Percentiles rank a stretch among this genome's conserved stretches.
Evolutionary conservation across 2,888 invertebrate species (phyloP).

Genomic region (Cantharis lateralis): DNA sequence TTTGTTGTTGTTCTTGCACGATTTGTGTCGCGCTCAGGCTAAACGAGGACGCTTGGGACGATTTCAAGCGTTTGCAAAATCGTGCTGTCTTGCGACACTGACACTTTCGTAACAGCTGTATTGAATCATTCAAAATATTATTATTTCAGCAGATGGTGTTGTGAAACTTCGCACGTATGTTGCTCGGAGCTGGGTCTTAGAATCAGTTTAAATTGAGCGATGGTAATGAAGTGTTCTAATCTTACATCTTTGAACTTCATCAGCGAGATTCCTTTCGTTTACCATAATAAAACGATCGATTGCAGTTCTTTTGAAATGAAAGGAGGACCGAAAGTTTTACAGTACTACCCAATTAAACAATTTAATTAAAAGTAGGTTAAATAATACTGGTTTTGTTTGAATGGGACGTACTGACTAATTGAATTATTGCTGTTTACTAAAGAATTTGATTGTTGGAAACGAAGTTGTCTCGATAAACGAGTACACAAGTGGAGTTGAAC

Average conservation of each 20-base stretch:
- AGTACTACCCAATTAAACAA: background rate
- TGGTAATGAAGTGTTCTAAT: background rate
- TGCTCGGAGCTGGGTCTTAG: background rate
- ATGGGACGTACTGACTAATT: background rate
- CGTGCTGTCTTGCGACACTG: no score
- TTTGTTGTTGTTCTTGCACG: no score
- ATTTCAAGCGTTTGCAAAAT: no score
- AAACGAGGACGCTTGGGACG: no score
- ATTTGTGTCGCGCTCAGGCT: no score
- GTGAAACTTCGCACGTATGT: no score
- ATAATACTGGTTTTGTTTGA: background rate
- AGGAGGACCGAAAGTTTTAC: background rate
- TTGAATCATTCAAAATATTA: no score
- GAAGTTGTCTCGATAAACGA: background rate
- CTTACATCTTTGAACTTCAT: background rate
- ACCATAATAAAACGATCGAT: background rate
- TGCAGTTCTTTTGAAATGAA: background rate
- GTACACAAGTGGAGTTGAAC: background rate
- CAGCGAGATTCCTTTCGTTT: background rate
- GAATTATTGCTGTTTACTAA: background rate
- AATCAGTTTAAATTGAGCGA: background rate
- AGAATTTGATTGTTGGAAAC: background rate
- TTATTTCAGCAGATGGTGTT: no score
- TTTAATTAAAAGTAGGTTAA: background rate
- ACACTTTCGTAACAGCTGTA: no score